Conservation (phyloP, 2,797 vertebrate genomes). For the Cercopithecus diana region DNA sequence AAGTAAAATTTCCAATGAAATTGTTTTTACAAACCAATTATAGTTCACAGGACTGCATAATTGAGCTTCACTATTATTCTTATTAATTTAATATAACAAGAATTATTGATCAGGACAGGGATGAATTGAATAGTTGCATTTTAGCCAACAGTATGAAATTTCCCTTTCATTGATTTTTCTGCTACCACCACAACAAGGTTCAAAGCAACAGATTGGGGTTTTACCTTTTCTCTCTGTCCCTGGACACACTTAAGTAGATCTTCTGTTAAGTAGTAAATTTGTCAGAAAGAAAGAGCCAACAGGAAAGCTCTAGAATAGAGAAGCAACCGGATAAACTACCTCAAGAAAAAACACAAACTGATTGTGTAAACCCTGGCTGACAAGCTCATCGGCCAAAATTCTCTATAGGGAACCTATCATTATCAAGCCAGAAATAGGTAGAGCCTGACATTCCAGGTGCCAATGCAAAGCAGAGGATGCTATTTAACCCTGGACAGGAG, state of each 20-base stretch:
- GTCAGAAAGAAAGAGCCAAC: neutral
- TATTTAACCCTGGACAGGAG: neutral
- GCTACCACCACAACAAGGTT: neutral
- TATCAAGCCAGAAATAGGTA: neutral
- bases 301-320: conserved; percentile 22
- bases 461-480: neutral
- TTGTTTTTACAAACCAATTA: neutral
- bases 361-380: neutral
- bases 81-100: neutral
- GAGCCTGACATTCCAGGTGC: neutral
- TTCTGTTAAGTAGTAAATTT: neutral
- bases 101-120: neutral
- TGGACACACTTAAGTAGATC: neutral
- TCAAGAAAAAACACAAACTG: neutral
- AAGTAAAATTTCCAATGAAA: neutral
- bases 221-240: neutral
- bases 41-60: neutral
- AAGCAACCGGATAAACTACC: neutral
- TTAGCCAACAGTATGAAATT: neutral
- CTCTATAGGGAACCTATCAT: neutral
- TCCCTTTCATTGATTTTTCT: neutral
- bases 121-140: neutral
- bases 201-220: neutral
- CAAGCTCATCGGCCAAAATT: neutral
- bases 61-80: neutral